Conservation (phyloP, 2,113 vertebrate genomes). For the Catagonus wagneri region DNA sequence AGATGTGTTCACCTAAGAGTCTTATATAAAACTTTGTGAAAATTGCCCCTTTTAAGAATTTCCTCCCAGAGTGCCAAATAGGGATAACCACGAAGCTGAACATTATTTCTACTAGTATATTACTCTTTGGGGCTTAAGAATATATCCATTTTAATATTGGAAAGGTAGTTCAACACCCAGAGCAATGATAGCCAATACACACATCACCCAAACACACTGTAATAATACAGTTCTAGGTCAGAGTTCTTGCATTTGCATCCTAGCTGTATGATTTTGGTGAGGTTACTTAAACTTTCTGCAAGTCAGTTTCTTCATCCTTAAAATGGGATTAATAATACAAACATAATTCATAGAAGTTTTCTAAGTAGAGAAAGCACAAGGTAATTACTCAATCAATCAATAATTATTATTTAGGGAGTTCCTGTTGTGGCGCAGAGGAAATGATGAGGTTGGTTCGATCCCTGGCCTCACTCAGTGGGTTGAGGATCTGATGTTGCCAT, state of each 20-base stretch:
- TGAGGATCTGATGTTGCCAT: no score
- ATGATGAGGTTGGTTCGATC: no score
- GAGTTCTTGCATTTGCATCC: not conserved
- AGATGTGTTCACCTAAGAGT: not conserved
- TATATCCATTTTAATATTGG: not conserved
- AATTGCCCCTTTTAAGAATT: not conserved
- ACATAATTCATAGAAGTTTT: not conserved
- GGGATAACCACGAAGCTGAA: not conserved
- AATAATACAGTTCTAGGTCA: not conserved
- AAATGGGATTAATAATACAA: not conserved
- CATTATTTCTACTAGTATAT: not conserved
- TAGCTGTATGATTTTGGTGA: not conserved
- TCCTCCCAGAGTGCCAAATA: not conserved
- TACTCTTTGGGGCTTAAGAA: not conserved
- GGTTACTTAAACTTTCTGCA: not conserved
- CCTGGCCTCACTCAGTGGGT: no score
- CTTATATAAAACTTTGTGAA: not conserved
- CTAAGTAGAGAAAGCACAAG: not conserved
- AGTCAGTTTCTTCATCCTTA: not conserved
- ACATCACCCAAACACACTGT: accelerated
- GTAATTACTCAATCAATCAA: not conserved
- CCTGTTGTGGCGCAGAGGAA: no score
- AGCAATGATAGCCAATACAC: not conserved
- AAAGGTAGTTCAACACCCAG: not conserved
- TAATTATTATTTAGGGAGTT: not conserved